A percentile compares a stretch with the other conserved stretches of the same genome.
phyloP scores from a whole-genome alignment of 2,888 invertebrate species.

The Cataglyphis rosenhaueri region DNA sequence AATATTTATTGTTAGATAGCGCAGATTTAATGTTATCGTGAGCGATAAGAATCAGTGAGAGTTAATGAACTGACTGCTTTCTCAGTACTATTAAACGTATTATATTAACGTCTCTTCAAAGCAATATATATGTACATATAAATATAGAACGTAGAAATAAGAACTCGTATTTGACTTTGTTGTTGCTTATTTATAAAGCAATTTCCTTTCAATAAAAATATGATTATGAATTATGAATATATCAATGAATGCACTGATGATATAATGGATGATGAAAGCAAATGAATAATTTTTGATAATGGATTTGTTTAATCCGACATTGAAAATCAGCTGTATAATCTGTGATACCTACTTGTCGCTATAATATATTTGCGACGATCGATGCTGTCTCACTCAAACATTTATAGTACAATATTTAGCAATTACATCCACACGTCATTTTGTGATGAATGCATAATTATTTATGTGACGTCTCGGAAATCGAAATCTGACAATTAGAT shows the following conservation, averaged over 20 bases:
- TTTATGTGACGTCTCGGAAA: slow-evolving; percentile 58
- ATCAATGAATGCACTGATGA: neutral
- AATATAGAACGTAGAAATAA: neutral
- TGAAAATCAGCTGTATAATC: slow-evolving; percentile 48
- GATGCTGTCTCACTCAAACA: slow-evolving; percentile 59
- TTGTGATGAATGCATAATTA: slow-evolving; percentile 60
- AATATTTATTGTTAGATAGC: slow-evolving; percentile 5
- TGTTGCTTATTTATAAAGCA: neutral
- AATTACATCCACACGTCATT: slow-evolving; percentile 43
- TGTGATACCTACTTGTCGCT: slow-evolving; percentile 10
- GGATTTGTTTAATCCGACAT: slow-evolving; percentile 51
- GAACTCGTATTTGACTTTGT: neutral
- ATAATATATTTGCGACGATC: slow-evolving; percentile 35
- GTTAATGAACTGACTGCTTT: neutral
- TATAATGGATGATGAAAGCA: slow-evolving; percentile 23
- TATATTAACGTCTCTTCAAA: neutral
- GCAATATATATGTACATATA: neutral
- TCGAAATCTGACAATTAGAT: slow-evolving; percentile 59
- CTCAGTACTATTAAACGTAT: neutral
- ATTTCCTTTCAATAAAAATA: neutral
- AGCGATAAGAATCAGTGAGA: neutral
- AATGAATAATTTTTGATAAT: slow-evolving; percentile 49
- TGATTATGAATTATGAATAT: neutral
- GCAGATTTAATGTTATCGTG: slow-evolving; percentile 9
- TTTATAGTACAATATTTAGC: slow-evolving; percentile 55